Evolutionary conservation across 2,113 vertebrate species (phyloP).

Genomic region (Puffinus mauretanicus): DNA sequence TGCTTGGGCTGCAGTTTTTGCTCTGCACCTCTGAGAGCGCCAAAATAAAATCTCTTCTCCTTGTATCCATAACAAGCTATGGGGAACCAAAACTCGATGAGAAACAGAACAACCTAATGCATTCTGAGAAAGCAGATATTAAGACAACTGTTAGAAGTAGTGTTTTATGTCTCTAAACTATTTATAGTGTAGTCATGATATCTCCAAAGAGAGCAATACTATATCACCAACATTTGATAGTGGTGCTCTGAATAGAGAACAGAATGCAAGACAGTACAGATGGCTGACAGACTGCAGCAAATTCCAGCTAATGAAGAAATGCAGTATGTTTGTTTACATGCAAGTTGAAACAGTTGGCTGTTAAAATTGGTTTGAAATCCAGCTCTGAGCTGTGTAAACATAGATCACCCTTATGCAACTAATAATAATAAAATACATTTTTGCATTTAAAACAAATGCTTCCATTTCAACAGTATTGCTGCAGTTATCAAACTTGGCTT

Average conservation of each 20-base stretch:
- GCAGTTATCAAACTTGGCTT: constrained; percentile 27
- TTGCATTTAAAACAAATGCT: background rate
- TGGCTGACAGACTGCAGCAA: constrained; percentile 71
- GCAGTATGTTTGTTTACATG: constrained; percentile 65
- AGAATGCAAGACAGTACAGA: constrained; percentile 64
- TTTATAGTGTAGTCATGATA: constrained; percentile 55
- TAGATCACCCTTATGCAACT: constrained; percentile 34
- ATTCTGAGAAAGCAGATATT: constrained; percentile 51
- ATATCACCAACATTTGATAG: constrained; percentile 59
- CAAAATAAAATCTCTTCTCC: background rate
- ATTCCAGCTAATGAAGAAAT: constrained; percentile 69
- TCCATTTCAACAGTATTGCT: constrained; percentile 18
- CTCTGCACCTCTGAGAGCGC: background rate
- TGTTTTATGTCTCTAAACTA: constrained; percentile 41
- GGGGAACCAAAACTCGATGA: background rate
- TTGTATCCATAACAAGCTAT: background rate
- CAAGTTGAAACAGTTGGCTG: constrained; percentile 54
- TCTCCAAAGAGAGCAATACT: constrained; percentile 65
- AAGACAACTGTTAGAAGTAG: constrained; percentile 52
- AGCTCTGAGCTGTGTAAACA: constrained; percentile 65
- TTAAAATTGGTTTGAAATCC: constrained; percentile 47
- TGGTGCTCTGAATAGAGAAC: constrained; percentile 43
- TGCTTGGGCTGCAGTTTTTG: constrained; percentile 17
- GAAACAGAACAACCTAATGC: background rate
- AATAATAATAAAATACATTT: constrained; percentile 57